Evolutionary conservation across 1,140 invertebrate genomes (phyloP).

Genomic region (Neodiprion virginianus): DNA sequence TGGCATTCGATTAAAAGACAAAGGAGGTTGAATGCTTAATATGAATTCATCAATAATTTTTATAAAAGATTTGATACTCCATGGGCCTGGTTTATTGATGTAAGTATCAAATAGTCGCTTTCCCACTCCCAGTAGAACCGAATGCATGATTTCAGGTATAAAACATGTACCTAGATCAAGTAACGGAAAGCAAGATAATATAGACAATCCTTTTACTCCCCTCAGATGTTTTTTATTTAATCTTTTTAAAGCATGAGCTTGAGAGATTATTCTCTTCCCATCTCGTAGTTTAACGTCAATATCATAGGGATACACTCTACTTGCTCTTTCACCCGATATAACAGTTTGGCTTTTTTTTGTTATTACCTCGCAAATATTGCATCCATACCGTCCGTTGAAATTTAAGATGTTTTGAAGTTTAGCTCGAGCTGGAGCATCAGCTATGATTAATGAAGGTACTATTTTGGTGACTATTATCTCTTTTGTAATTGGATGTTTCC

Average conservation of each 20-base stretch:
- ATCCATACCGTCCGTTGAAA: slow-evolving; percentile 29
- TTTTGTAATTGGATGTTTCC: slow-evolving; percentile 30
- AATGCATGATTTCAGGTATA: slow-evolving; percentile 29
- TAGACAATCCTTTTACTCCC: slow-evolving; percentile 29
- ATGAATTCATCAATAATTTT: slow-evolving; percentile 26
- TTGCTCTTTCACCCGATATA: slow-evolving; percentile 20
- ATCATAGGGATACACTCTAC: slow-evolving; percentile 27
- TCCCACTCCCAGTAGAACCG: slow-evolving; percentile 25
- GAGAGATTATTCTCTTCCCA: slow-evolving; percentile 17
- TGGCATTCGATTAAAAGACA: slow-evolving; percentile 28
- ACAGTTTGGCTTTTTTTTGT: slow-evolving; percentile 12
- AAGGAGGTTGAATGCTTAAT: slow-evolving; percentile 26
- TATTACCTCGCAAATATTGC: slow-evolving; percentile 37
- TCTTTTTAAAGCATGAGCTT: slow-evolving; percentile 25
- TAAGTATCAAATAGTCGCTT: slow-evolving; percentile 8
- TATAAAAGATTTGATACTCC: slow-evolving; percentile 18
- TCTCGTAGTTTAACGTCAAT: slow-evolving; percentile 25
- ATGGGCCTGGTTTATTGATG: slow-evolving; percentile 14
- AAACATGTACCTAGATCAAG: slow-evolving; percentile 22
- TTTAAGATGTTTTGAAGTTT: slow-evolving; percentile 37
- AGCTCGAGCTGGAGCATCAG: slow-evolving; percentile 37
- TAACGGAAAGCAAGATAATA: slow-evolving; percentile 13
- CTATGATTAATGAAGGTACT: slow-evolving; percentile 32
- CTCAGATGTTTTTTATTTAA: slow-evolving; percentile 23
- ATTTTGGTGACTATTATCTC: slow-evolving; percentile 24